Evolutionary conservation across 2,888 invertebrate genomes (phyloP).

Genomic region (Mylabris sibirica): DNA sequence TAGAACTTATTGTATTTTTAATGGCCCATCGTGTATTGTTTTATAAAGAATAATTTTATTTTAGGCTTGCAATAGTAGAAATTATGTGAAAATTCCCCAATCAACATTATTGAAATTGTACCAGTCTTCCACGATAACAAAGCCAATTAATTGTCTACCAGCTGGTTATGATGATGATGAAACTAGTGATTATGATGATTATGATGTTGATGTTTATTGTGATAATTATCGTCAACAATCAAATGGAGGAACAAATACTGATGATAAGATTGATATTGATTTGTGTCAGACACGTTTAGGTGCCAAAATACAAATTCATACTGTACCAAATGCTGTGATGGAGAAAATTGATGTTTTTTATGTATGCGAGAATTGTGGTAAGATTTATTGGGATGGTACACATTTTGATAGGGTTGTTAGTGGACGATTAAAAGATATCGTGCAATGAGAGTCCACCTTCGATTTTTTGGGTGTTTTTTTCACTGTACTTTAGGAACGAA

Average conservation of each 20-base stretch:
- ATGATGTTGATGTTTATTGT: slow-evolving; percentile 27
- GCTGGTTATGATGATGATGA: slow-evolving; percentile 52
- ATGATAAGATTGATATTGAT: slow-evolving; percentile 56
- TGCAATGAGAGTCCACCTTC: slow-evolving; percentile 37
- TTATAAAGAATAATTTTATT: slow-evolving; percentile 18
- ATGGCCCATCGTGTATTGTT: too few species aligned
- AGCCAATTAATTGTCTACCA: slow-evolving; percentile 34
- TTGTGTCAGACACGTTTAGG: slow-evolving; percentile 65
- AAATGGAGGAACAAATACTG: slow-evolving; percentile 54
- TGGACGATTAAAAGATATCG: slow-evolving; percentile 54
- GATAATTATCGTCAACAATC: slow-evolving; percentile 17
- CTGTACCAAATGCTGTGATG: slow-evolving; percentile 52
- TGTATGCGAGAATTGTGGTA: slow-evolving; percentile 77
- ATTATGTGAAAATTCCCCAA: slow-evolving; percentile 60
- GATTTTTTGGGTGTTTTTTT: neutral
- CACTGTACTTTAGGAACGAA: neutral
- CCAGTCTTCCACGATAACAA: slow-evolving; percentile 35
- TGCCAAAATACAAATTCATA: slow-evolving; percentile 65
- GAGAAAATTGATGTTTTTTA: slow-evolving; percentile 65
- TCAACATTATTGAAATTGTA: slow-evolving; percentile 58
- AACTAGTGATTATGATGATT: slow-evolving; percentile 54
- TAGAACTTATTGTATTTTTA: too few species aligned
- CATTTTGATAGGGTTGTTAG: slow-evolving; percentile 55
- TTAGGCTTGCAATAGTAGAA: slow-evolving; percentile 63
- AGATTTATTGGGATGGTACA: slow-evolving; percentile 74